Base-by-base conservation (phyloP, 2,888 invertebrate genomes). In the Operophtera brumata region DNA sequence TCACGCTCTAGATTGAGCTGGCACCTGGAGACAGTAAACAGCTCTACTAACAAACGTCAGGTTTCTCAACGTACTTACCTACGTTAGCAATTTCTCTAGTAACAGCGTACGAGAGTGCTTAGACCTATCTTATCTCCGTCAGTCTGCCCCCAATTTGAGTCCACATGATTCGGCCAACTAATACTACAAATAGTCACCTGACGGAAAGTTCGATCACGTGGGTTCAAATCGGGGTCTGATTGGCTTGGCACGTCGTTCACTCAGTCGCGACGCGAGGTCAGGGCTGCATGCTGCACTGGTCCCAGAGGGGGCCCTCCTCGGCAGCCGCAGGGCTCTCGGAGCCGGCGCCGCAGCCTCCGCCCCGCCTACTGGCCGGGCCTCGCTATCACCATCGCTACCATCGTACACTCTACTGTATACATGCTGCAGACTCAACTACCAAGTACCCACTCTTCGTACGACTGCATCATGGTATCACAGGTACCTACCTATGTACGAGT, bases 291-390 rank as follows among this genome's bases (percentile, higher is more conserved):
- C 13, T 26, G 30, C 47, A 47, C 30, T 39, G 47, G 30, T 30
- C 20, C 6, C n/a, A 44, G 35, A 26, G 12, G 14, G 40, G 47
- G 40, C 12, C 10, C 12, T 13, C 36, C 36, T 36, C 36, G 13
- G 36, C 36, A 13, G 13, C 12, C 1, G 7, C 2, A 7, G 25
- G n/a, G 44, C 9, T 7, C n/a, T 1, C 12, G 40, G 6, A 10
- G 10, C 25, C 26, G 25, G 42, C 20, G 41, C 12, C 11, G 49
- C 49, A 49, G 49, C 49, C 49, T 49, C 49, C 36, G 45, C 46
- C 32, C 28, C 26, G 32, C 35, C 32, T 9, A 30, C 30, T 20
- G 20, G 12, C 43, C 2, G 20, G 4, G 37, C 12, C 32, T 26
- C 26, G 28, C 11, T n/a, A n/a, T n/a, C n/a, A n/a, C 39, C 10